Evolutionary conservation across 1,140 invertebrate genomes (phyloP), one percentile per base, ranked within the genome.

Genomic region (Aphidius ervi): DNA sequence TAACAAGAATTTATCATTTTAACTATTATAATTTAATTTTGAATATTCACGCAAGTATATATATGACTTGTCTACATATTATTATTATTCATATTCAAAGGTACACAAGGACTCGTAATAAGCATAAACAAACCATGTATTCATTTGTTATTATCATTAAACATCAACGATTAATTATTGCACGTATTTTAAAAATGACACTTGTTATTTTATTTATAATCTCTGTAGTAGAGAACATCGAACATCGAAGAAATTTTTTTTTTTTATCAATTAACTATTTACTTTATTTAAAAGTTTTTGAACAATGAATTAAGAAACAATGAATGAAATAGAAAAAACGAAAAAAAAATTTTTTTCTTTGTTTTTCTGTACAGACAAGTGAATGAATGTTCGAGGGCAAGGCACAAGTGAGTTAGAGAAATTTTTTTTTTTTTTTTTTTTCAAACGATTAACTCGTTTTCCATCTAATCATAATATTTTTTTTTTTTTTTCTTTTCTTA

Each of bases 371-470:
- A 63, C 58, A 60, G 56, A 68, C 55, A 59, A 66, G 65, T 68
- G 37, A 57, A 66, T 60, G 63, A 56, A 68, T 71, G 62, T 69
- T 69, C 59, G 64, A 73, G 68, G 67, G 64, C 71, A 74, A 73
- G 70, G 73, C 70, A 74, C 73, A 70, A 70, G 73, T 74, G 69
- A 72, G 64, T 74, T 59, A 67, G 67, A 71, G 58, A 63, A 57
- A 46, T 59, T 46, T 59, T 65, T 61, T 45, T 61, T 63, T 65
- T 61, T 45, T 61, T 63, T 60, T 55, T 47, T 59, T 45, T 31
- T 46, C 46, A 56, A 57, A 5, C 20, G 6, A 41, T 58, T n/a
- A 9, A 42, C 23, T 52, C 46, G 2, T n/a, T 54, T 57, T 47
- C 9, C 50, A 46, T 56, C 42, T 47, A 31, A 6, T 39, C 8